Conservation (phyloP, 2,797 vertebrate species). For the Bovichtus variegatus region DNA sequence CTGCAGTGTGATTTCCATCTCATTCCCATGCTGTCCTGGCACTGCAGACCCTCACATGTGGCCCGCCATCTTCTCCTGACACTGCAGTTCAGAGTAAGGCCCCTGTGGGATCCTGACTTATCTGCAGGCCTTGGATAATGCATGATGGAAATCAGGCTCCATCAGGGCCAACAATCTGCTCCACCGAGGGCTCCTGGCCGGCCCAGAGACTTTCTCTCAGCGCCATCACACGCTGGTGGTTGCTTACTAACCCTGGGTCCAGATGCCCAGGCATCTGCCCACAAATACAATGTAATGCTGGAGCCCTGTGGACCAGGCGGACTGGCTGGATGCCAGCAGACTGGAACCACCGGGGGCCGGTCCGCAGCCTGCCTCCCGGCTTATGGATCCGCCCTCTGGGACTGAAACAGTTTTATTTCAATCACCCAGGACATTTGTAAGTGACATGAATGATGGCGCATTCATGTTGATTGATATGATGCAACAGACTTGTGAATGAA, state of each 20-base stretch:
- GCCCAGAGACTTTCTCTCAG: background rate
- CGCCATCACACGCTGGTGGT: slow-evolving; percentile 41
- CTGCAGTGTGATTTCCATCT: background rate
- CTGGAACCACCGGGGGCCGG: slow-evolving; percentile 21
- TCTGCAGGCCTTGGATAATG: slow-evolving; percentile 69
- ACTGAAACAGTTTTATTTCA: slow-evolving; percentile 2
- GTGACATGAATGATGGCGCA: background rate
- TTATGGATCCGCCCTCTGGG: slow-evolving; percentile 17
- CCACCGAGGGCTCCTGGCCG: slow-evolving; percentile 36
- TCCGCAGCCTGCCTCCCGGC: background rate
- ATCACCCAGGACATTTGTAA: background rate
- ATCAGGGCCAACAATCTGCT: slow-evolving; percentile 76
- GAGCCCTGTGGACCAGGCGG: background rate
- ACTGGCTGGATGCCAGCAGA: slow-evolving; percentile 6
- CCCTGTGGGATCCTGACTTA: slow-evolving; percentile 64
- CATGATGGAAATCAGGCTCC: slow-evolving; percentile 71
- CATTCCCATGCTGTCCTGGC: slow-evolving; percentile 26
- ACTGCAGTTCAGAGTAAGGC: slow-evolving; percentile 43
- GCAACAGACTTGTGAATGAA: background rate
- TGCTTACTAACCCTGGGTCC: slow-evolving; percentile 51
- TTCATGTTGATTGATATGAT: background rate
- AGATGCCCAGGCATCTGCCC: slow-evolving; percentile 78
- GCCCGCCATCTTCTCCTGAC: slow-evolving; percentile 43
- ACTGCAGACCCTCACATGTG: slow-evolving; percentile 48
- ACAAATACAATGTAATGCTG: slow-evolving; percentile 38